Conservation (phyloP, 2,888 invertebrate genomes). For the Cotesia congregata region DNA sequence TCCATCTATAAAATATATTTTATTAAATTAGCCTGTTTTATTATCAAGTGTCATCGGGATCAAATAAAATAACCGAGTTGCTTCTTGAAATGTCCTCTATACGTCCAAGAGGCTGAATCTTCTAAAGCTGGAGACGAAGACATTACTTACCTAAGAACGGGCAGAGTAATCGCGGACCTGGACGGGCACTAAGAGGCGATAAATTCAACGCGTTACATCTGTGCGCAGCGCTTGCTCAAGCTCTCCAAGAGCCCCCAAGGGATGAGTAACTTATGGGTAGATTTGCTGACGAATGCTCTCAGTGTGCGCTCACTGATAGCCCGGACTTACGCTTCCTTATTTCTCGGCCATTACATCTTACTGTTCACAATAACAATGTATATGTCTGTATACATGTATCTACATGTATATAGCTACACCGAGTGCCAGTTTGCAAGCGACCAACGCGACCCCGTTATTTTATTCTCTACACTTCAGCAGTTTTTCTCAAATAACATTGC, state of each 20-base stretch:
- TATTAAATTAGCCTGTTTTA: background rate
- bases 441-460: slow-evolving; percentile 20
- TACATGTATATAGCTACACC: background rate
- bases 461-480: slow-evolving; percentile 10
- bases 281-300: slow-evolving; percentile 53
- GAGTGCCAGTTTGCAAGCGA: slow-evolving; percentile 31
- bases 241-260: slow-evolving; percentile 37
- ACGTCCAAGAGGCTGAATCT: slow-evolving; percentile 51
- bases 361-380: slow-evolving; percentile 38
- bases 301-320: slow-evolving; percentile 23
- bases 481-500: background rate
- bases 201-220: slow-evolving; percentile 60
- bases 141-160: slow-evolving; percentile 54
- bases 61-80: background rate
- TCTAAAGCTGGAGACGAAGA: slow-evolving; percentile 61
- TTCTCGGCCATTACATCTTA: slow-evolving; percentile 41
- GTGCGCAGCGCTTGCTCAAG: slow-evolving; percentile 48
- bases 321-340: slow-evolving; percentile 46
- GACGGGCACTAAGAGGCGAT: slow-evolving; percentile 56
- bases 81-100: slow-evolving; percentile 28
- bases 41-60: background rate
- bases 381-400: slow-evolving; percentile 24
- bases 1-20: background rate
- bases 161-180: slow-evolving; percentile 51
- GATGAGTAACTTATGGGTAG: slow-evolving; percentile 57